Percentiles rank a stretch among this genome's conserved stretches.
Evolutionary conservation across 2,113 vertebrate species (phyloP).

Genomic region (Potamarius usumacintae): DNA sequence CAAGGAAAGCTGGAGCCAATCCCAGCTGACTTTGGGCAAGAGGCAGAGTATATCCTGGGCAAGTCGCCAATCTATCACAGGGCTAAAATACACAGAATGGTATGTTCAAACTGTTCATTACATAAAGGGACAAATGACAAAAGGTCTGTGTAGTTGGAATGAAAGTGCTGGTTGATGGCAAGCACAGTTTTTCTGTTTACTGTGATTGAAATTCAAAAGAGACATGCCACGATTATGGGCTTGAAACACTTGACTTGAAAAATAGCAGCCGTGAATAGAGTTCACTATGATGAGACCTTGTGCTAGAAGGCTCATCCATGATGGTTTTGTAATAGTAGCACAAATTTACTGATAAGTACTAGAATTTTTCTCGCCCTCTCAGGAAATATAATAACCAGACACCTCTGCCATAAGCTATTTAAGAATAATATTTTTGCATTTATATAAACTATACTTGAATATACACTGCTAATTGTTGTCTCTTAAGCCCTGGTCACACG

Average conservation of each 20-base stretch:
- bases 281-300: neutral
- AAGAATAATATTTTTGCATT: neutral
- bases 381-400: neutral
- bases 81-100: neutral
- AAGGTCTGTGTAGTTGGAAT: too few relatives aligned
- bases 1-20: too few relatives aligned
- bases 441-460: neutral
- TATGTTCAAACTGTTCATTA: neutral
- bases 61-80: too few relatives aligned
- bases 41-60: too few relatives aligned
- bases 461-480: too few relatives aligned
- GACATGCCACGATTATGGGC: constrained; percentile 4
- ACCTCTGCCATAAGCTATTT: neutral
- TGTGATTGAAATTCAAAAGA: neutral
- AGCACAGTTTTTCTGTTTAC: neutral
- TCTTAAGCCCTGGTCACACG: too few relatives aligned
- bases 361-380: neutral
- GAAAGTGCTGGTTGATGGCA: neutral
- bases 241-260: neutral
- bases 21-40: too few relatives aligned
- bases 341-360: neutral
- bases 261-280: neutral
- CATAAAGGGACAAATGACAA: neutral
- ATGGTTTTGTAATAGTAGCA: neutral
- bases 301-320: neutral